Percentiles rank a stretch among this genome's conserved stretches.
Evolutionary conservation across 2,113 vertebrate genomes (phyloP).

Genomic region (Microtus ochrogaster): DNA sequence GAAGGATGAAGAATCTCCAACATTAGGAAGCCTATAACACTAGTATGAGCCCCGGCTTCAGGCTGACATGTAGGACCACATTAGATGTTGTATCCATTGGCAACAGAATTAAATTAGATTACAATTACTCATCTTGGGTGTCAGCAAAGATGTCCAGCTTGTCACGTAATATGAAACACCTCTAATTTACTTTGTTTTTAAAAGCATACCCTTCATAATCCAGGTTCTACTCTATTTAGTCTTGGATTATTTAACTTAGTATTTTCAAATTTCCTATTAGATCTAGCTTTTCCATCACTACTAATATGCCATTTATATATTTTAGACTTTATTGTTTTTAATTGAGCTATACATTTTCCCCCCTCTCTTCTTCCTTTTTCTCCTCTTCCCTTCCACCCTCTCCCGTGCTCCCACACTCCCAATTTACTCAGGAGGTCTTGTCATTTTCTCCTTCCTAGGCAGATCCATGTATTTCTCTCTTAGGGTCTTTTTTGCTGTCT

Average conservation of each 20-base stretch:
- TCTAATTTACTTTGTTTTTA: neutral
- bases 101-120: neutral
- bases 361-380: too few relatives aligned
- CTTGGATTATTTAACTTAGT: conserved; percentile 46
- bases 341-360: too few relatives aligned
- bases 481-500: too few relatives aligned
- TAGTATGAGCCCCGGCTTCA: neutral
- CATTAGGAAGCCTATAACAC: too few relatives aligned
- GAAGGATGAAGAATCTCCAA: neutral
- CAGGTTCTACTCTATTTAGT: conserved; percentile 47
- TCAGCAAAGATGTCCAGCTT: neutral
- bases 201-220: conserved; percentile 15
- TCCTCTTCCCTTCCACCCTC: too few relatives aligned
- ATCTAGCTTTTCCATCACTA: conserved; percentile 83
- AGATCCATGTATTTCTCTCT: too few relatives aligned
- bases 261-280: conserved; percentile 57
- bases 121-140: neutral
- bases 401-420: too few relatives aligned
- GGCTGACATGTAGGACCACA: too few relatives aligned
- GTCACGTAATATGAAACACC: neutral
- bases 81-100: neutral
- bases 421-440: too few relatives aligned
- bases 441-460: too few relatives aligned
- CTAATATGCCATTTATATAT: conserved; percentile 63
- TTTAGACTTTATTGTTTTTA: too few relatives aligned